Base-by-base conservation (phyloP, 1,140 invertebrate genomes). In the Monomorium pharaonis region DNA sequence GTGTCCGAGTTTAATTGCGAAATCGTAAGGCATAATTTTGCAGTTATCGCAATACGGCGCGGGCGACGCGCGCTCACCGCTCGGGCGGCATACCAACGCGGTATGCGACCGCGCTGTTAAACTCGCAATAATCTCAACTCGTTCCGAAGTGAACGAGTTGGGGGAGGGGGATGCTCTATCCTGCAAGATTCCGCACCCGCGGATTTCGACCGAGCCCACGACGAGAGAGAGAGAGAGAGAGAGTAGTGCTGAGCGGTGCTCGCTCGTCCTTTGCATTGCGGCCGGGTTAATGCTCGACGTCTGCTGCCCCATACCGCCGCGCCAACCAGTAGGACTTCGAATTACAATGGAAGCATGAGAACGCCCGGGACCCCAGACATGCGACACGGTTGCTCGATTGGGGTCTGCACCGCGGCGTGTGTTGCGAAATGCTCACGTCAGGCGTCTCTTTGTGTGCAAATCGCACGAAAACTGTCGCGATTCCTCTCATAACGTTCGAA, bases 321-420 rank as follows among this genome's bases (percentile, higher is more conserved):
- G 24, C 65, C 78, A 51, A 42, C 51, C 27, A n/a, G n/a, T 58
- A 83, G 78, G 51, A 83, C 67, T 83, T 83, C 67, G 78, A 74
- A 83, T 83, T 83, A 83, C 78, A 83, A 74, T 83, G 37, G 51
- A 21, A 74, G 37, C 54, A 47, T 24, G 78, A 83, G 67, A 81
- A 72, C 58, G 27, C 37, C 33, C 33, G 62, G 30, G 60, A 69
- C 30, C 21, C 37, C 37, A 56, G 78, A 83, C 78, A 83, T 51
- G 78, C 78, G 51, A 83, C 78, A 74, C 78, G 78, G 47, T 74
- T 83, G 78, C 78, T 83, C 65, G 37, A 72, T 74, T 47, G 78
- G 63, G 63, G 63, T 83, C 67, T 44, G 21, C n/a, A 18, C 49
- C 7, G 14, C 58, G 78, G 65, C 58, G 65, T 33, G 42, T 65